Base-by-base conservation (phyloP, 2,888 invertebrate species). In the Anaspis maculata region DNA sequence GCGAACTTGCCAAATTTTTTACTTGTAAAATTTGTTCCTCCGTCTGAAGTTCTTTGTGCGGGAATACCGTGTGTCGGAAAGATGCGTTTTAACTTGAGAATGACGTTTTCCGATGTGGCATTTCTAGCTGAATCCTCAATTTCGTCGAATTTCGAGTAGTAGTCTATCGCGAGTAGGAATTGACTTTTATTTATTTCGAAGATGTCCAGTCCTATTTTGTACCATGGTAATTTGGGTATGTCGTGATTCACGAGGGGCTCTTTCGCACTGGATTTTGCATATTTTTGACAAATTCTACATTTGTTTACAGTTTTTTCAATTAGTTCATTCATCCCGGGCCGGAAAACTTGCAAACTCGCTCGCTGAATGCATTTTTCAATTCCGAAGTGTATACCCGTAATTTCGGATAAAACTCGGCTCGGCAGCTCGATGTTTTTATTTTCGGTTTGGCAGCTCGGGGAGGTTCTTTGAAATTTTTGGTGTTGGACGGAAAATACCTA, bases 41-140 rank as follows among this genome's bases (percentile, higher is more conserved):
- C 28, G 25, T 44, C 46, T n/a, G 30, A 38, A 3, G 42, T 34
- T 22, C 44, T 11, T 15, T 34, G 27, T 28, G 12, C 24, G n/a
- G 41, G 43, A 24, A 46, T 40, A 1, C 44, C 42, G 16, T 35
- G 31, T 11, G 35, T 23, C 6, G 38, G 23, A 38, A 44, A 42
- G 13, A 35, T 36, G 11, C 21, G 15, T 36, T 41, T 41, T 27
- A 43, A 26, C 10, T 41, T 38, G 1, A 23, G 14, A 2, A 39
- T 32, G 4, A 39, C 27, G 11, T 32, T 39, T 15, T 27, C 12
- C 5, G 32, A 15, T 1, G 36, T 39, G 7, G 13, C 9, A 13
- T 39, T 32, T 13, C 13, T 23, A n/a, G 31, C 32, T 25, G 36
- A 14, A 11, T 23, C 24, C 7, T 23, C 12, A 3, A 39, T 13